phyloP scores from a whole-genome alignment of 1,140 invertebrate genomes.

The Brachionus koreanus region DNA sequence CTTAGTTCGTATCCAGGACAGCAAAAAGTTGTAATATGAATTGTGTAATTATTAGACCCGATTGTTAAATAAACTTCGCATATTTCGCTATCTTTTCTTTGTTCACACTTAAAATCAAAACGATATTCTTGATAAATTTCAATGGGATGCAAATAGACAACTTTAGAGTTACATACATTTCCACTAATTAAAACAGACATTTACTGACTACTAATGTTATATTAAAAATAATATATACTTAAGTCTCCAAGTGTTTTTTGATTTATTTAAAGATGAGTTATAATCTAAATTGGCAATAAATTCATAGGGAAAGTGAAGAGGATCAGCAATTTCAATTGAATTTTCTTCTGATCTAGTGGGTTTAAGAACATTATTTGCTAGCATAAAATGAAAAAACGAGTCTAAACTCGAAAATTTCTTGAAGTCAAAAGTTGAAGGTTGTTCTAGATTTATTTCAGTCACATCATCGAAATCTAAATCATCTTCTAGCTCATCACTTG shows the following conservation, averaged over 20 bases:
- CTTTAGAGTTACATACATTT: slow-evolving; percentile 6
- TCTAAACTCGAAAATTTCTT: neutral
- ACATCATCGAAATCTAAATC: neutral
- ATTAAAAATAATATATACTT: neutral
- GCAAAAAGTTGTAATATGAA: neutral
- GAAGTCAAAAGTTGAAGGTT: neutral
- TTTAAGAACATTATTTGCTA: neutral
- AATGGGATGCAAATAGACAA: neutral
- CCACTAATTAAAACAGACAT: neutral
- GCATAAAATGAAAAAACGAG: neutral
- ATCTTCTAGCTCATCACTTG: neutral
- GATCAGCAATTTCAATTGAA: neutral
- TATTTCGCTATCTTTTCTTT: neutral
- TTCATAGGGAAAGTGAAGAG: neutral
- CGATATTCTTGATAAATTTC: neutral
- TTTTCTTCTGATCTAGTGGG: neutral
- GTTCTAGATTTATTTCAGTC: neutral
- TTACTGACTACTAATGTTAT: neutral
- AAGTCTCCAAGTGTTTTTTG: neutral
- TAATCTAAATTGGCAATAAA: neutral
- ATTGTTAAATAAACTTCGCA: neutral
- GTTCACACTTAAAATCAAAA: slow-evolving; percentile 1
- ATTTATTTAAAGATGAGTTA: neutral
- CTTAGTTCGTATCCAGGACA: neutral
- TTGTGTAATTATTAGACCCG: neutral